Conservation (phyloP, 2,797 vertebrate genomes). For the Myripristis jacobus region DNA sequence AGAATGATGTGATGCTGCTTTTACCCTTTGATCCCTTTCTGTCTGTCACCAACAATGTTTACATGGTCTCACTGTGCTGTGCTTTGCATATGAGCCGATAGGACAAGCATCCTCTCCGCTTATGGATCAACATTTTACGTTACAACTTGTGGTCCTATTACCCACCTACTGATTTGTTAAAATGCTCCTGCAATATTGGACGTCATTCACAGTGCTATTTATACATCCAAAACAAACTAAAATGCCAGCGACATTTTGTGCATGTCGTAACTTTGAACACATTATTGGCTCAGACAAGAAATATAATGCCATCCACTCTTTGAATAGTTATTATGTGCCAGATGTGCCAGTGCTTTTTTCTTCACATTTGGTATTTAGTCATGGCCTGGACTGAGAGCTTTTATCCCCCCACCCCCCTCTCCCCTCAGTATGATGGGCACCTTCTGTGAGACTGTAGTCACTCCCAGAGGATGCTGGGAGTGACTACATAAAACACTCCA, state of each 20-base stretch:
- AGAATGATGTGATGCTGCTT: no score
- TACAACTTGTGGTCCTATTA: conserved; percentile 9
- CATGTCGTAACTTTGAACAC: conserved; percentile 51
- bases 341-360: conserved; percentile 66
- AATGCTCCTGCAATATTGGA: conserved; percentile 33
- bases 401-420: conserved; percentile 41
- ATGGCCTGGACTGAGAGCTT: conserved; percentile 61
- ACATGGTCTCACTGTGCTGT: no score
- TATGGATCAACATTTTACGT: neutral
- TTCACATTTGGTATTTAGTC: conserved; percentile 74
- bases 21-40: no score
- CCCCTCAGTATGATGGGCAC: conserved; percentile 10
- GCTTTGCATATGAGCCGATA: conserved; percentile 18
- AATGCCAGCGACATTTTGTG: conserved; percentile 64
- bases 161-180: neutral
- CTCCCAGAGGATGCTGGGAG: conserved; percentile 68
- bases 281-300: conserved; percentile 65
- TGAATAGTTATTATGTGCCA: conserved; percentile 65
- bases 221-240: conserved; percentile 46
- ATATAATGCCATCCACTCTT: conserved; percentile 65
- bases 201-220: conserved; percentile 24
- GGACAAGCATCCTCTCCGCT: neutral
- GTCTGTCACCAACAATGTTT: neutral
- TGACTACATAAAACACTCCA: conserved; percentile 72
- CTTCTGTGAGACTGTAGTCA: conserved; percentile 74